These are phyloP conservation scores for Bostrychus sinensis DNA, from an alignment of 2,113 vertebrate genomes.

Conservation along the genomic window DNA sequence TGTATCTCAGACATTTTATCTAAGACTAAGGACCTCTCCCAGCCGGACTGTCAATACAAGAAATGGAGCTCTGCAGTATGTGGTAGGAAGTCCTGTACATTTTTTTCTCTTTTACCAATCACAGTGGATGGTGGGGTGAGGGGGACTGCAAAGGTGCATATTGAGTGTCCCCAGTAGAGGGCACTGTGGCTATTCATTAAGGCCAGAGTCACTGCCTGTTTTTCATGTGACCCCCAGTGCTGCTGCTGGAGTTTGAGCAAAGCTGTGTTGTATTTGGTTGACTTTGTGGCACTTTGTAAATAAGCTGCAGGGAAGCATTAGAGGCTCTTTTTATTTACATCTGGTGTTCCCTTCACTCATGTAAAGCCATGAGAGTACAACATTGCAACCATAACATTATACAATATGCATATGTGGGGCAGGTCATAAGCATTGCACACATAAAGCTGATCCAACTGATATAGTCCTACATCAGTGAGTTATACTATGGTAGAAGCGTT, in stretches of 20 bases:
- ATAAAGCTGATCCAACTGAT: not conserved
- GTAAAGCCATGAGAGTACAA: conserved; percentile 31
- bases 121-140: too few relatives aligned
- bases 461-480: not conserved
- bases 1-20: too few relatives aligned
- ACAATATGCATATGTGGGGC: conserved; percentile 11
- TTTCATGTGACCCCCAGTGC: conserved; percentile 47
- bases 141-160: conserved; percentile 14
- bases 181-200: conserved; percentile 71
- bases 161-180: conserved; percentile 68
- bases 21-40: too few relatives aligned
- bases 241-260: conserved; percentile 62
- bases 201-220: conserved; percentile 8
- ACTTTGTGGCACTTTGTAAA: conserved; percentile 64
- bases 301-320: conserved; percentile 56
- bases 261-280: conserved; percentile 68
- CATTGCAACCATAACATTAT: not conserved
- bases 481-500: not conserved
- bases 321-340: conserved; percentile 16
- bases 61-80: too few relatives aligned
- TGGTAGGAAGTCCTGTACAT: not conserved
- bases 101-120: too few relatives aligned
- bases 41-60: too few relatives aligned
- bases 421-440: not conserved
- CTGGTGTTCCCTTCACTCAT: conserved; percentile 20